Percentiles rank a stretch among this genome's conserved stretches.
phyloP scores from a whole-genome alignment of 2,113 vertebrate genomes.

The Ifrita kowaldi region DNA sequence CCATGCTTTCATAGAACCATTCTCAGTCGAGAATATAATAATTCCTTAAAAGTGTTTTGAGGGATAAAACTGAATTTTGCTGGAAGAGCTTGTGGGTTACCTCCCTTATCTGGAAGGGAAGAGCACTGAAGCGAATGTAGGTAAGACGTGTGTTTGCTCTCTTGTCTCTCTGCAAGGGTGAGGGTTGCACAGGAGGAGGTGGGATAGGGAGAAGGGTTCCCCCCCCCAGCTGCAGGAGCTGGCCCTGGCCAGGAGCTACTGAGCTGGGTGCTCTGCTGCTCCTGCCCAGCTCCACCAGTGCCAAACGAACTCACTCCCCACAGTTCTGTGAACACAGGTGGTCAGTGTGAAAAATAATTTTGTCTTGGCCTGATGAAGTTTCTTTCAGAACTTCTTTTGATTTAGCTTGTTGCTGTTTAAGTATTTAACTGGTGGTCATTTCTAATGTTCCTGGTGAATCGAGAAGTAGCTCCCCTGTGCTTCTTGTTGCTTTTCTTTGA shows the following conservation, averaged over 20 bases:
- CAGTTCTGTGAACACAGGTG: rapidly evolving
- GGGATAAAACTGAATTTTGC: not conserved
- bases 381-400: not conserved
- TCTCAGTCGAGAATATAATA: not conserved
- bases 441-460: not conserved
- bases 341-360: not conserved
- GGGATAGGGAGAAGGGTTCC: not conserved
- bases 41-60: not conserved
- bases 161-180: not conserved
- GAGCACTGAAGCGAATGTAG: not conserved
- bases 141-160: not conserved
- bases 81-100: not conserved
- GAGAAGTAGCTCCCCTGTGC: not conserved
- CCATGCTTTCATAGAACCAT: not conserved
- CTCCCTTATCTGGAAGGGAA: not conserved
- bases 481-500: not conserved
- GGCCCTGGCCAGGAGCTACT: not conserved
- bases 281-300: not conserved
- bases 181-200: not conserved
- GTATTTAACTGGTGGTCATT: not conserved
- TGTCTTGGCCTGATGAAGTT: not conserved
- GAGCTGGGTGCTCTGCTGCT: not conserved
- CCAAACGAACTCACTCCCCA: rapidly evolving
- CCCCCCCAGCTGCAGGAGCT: not conserved
- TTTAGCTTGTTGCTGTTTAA: not conserved